Base-by-base conservation (phyloP, 2,113 vertebrate genomes). In the Colossoma macropomum region DNA sequence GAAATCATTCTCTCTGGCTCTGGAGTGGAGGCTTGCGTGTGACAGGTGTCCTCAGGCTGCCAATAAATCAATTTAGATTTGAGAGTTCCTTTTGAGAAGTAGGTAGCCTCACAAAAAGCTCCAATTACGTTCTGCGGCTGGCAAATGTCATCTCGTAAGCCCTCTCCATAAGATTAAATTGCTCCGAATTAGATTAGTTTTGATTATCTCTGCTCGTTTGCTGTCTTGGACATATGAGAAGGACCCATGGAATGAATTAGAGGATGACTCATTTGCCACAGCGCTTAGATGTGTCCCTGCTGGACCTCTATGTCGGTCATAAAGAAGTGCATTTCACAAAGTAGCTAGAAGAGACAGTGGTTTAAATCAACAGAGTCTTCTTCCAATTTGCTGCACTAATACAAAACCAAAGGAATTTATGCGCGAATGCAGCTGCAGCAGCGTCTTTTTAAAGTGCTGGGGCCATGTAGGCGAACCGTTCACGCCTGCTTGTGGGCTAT, bases 161-260 rank as follows among this genome's bases (percentile, higher is more conserved):
- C 65, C 56, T 83, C 85, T 93, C 91, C 89, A 85, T 77, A 87
- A 77, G 75, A 89, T 89, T 86, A 85, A 88, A 90, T 92, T 88
- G 84, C 82, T 81, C 85, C 79, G 90, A 92, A 94, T 94, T 89
- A 81, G 87, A 89, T 94, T 94, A 94, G 72, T 23, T 89, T 90
- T 86, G 87, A 91, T 90, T 88, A 84, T 68, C 86, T 88, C 88
- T 91, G 91, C 87, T 91, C 85, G 89, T 88, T 92, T 92, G 87
- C 88, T 63, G 68, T 86, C 77, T 88, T 84, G 27, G 34, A 60
- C 23, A 70, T 50, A 70, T 88, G 81, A 88, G 85, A 54, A 84
- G 83, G 79, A 28, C 19, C 59, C 34, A 32, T 60, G 72, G 34
- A 81, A 68, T 72, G 68, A 28, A 16, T 62, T 68, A 45, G 28